Conservation (phyloP, 2,888 invertebrate species). For the Choristoneura rosaceana region DNA sequence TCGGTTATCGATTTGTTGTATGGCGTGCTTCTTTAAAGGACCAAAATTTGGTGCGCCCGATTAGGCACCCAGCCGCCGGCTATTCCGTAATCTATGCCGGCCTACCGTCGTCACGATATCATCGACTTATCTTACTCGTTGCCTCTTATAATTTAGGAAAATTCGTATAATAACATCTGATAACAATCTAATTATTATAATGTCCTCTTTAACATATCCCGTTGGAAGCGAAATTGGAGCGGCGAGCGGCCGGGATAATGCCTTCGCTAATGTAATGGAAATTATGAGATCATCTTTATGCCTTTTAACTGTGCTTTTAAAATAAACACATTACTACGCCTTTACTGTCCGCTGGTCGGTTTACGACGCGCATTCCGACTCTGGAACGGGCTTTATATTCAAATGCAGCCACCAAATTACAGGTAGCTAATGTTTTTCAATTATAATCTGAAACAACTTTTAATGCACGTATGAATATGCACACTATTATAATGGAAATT, state of each 20-base stretch:
- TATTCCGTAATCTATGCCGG: constrained; percentile 74
- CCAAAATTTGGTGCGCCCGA: constrained; percentile 77
- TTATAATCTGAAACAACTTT: constrained; percentile 53
- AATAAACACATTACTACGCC: constrained; percentile 75
- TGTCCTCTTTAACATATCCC: constrained; percentile 84
- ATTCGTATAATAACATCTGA: constrained; percentile 84
- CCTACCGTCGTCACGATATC: constrained; percentile 81
- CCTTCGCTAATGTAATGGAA: constrained; percentile 77
- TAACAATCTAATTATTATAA: constrained; percentile 85
- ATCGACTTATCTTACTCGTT: constrained; percentile 77
- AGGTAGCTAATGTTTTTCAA: constrained; percentile 59
- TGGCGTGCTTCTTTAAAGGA: constrained; percentile 80
- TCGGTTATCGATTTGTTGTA: constrained; percentile 82
- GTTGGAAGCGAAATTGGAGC: constrained; percentile 77
- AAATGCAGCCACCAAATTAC: constrained; percentile 48
- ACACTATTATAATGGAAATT: constrained; percentile 32
- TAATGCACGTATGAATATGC: constrained; percentile 42
- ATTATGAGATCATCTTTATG: constrained; percentile 78
- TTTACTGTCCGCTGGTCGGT: constrained; percentile 53
- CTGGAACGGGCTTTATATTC: constrained; percentile 56
- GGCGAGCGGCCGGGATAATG: constrained; percentile 72
- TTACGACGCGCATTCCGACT: constrained; percentile 56
- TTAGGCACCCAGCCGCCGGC: constrained; percentile 69
- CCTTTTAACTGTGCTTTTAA: constrained; percentile 77
- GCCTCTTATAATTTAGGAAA: constrained; percentile 81